A percentile compares a stretch with the other conserved stretches of the same genome.
Conservation (phyloP, 2,113 vertebrate species). For the Arvicanthis niloticus region DNA sequence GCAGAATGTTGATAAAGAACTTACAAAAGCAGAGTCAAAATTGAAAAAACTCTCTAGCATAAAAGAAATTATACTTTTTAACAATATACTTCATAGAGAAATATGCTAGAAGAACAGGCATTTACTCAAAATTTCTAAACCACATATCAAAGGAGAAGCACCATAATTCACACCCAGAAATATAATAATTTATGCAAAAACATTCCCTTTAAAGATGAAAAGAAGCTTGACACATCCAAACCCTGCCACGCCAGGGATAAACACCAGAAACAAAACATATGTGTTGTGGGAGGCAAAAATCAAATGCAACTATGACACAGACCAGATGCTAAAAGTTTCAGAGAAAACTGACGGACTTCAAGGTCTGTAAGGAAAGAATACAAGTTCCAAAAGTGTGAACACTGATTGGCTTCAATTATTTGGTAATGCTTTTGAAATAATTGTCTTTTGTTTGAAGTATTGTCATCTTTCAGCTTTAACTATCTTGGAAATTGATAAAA, state of each 20-base stretch:
- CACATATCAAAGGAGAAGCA: conserved; percentile 40
- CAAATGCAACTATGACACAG: conserved; percentile 65
- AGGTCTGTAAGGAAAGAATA: conserved; percentile 60
- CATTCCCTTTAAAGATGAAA: conserved; percentile 71
- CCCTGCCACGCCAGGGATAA: conserved; percentile 68
- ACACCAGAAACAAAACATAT: conserved; percentile 78
- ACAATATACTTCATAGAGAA: background rate
- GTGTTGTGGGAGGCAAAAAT: conserved; percentile 74
- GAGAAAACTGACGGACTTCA: conserved; percentile 53
- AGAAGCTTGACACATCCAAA: conserved; percentile 64
- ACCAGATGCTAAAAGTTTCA: conserved; percentile 77
- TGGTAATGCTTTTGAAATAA: conserved; percentile 68
- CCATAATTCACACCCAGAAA: conserved; percentile 74
- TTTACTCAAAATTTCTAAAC: conserved; percentile 55
- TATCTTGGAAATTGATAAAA: conserved; percentile 76
- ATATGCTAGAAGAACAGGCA: conserved; percentile 41
- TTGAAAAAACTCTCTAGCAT: background rate
- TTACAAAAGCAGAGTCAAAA: conserved; percentile 8
- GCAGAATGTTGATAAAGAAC: background rate
- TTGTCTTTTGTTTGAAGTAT: conserved; percentile 76
- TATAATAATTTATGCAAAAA: conserved; percentile 79
- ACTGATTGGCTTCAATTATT: conserved; percentile 61
- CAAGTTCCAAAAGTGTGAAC: conserved; percentile 60
- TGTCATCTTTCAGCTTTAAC: conserved; percentile 65
- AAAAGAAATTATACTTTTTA: conserved; percentile 49